A percentile compares a stretch with the other conserved stretches of the same genome.
phyloP scores from a whole-genome alignment of 2,888 invertebrate genomes.

The Meandrusa payeni region DNA sequence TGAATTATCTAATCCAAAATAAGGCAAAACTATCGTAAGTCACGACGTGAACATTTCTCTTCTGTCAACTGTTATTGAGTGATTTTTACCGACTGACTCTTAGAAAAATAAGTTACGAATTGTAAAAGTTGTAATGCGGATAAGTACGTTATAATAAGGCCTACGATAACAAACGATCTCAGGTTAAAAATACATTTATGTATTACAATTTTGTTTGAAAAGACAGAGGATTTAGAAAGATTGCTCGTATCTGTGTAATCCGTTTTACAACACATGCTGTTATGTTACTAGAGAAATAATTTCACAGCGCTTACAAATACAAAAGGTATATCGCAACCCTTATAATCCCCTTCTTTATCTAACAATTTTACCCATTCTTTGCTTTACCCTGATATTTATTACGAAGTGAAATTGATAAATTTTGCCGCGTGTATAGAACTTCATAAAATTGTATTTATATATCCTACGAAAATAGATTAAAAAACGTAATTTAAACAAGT shows the following conservation, averaged over 20 bases:
- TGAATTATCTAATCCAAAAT: too few species aligned
- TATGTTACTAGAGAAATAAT: constrained; percentile 24
- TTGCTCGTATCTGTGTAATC: constrained; percentile 21
- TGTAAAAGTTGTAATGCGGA: too few species aligned
- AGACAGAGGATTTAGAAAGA: constrained; percentile 12
- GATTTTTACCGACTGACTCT: too few species aligned
- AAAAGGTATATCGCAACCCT: constrained; percentile 23
- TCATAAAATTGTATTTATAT: too few species aligned
- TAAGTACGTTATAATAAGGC: too few species aligned
- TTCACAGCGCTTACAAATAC: constrained; percentile 24
- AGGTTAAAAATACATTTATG: background rate
- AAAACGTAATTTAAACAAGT: too few species aligned
- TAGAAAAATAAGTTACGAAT: too few species aligned
- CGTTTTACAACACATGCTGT: constrained; percentile 16
- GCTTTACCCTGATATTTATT: constrained; percentile 19
- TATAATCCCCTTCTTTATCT: constrained; percentile 24
- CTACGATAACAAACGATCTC: too few species aligned
- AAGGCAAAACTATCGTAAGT: too few species aligned
- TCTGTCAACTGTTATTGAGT: too few species aligned
- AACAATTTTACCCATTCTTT: constrained; percentile 21
- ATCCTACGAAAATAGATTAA: too few species aligned
- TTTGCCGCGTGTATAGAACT: background rate
- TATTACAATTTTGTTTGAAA: constrained; percentile 2
- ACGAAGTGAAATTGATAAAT: constrained; percentile 16
- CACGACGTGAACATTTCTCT: too few species aligned